phyloP scores from a whole-genome alignment of 2,888 invertebrate genomes.

The Heliconius erato region DNA sequence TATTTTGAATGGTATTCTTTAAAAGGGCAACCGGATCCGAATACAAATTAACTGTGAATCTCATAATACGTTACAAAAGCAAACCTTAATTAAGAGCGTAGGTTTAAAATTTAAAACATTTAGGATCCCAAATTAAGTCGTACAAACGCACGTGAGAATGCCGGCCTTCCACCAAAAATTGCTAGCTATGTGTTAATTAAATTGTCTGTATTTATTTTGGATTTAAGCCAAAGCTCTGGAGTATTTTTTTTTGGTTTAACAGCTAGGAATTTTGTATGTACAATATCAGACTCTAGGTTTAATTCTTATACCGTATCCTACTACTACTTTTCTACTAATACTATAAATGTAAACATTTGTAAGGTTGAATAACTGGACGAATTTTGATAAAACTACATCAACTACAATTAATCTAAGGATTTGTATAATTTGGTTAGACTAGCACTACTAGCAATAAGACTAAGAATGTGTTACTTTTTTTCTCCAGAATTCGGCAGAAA shows the following conservation, averaged over 20 bases:
- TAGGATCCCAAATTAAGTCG: slow-evolving; percentile 14
- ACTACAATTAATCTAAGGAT: too few species aligned
- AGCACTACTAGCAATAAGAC: too few species aligned
- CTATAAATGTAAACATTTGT: too few species aligned
- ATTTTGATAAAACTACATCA: too few species aligned
- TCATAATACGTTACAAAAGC: slow-evolving; percentile 6
- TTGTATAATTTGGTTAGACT: too few species aligned
- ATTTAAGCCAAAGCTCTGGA: not conserved
- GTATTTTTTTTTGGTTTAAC: not conserved
- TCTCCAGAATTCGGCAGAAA: too few species aligned
- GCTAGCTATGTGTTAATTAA: not conserved
- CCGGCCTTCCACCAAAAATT: not conserved
- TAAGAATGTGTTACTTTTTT: too few species aligned
- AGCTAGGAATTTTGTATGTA: not conserved
- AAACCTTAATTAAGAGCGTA: not conserved
- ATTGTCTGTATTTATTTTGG: not conserved
- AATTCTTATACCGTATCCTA: too few species aligned
- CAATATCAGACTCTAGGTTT: too few species aligned
- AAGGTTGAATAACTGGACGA: not conserved
- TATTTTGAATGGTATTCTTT: not conserved
- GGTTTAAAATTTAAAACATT: slow-evolving; percentile 2
- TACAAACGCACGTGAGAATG: not conserved
- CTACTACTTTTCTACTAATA: too few species aligned
- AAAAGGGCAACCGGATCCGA: not conserved
- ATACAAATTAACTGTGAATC: not conserved